Evolutionary conservation across 2,888 invertebrate species (phyloP).

Genomic region (Caradrina clavipalpis): DNA sequence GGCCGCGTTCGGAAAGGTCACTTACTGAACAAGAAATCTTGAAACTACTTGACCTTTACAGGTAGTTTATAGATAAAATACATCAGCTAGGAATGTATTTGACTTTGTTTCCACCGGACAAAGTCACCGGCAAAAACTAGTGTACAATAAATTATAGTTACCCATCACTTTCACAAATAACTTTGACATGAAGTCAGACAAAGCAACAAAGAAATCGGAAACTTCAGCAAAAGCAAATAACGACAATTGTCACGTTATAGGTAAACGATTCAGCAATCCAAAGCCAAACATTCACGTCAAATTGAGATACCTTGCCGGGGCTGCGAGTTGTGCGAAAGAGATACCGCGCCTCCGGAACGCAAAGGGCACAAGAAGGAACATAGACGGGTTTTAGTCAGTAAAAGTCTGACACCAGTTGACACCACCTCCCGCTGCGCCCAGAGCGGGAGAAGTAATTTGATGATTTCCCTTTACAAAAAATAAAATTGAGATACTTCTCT

Average conservation of each 20-base stretch:
- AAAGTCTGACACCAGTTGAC: too few relatives aligned
- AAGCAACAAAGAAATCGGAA: not conserved
- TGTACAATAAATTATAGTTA: not conserved
- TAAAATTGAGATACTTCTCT: slow-evolving; percentile 2
- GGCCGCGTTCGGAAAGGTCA: not conserved
- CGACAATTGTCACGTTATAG: not conserved
- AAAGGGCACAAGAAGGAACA: too few relatives aligned
- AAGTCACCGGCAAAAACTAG: not conserved
- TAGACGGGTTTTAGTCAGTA: too few relatives aligned
- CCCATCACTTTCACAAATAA: not conserved
- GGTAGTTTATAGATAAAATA: too few relatives aligned
- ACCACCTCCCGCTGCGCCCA: too few relatives aligned
- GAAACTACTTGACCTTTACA: too few relatives aligned
- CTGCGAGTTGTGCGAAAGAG: too few relatives aligned
- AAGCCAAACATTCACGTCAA: not conserved
- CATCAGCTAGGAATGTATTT: too few relatives aligned
- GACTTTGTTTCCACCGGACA: not conserved
- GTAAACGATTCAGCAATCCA: not conserved
- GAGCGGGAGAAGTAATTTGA: too few relatives aligned
- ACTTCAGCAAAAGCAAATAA: not conserved
- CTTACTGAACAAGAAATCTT: too few relatives aligned
- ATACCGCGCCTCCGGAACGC: too few relatives aligned
- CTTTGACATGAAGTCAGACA: not conserved
- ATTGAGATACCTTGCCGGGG: slow-evolving; percentile 9
- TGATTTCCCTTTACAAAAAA: too few relatives aligned